Percentiles rank a stretch among this genome's conserved stretches.
Conservation (phyloP, 2,888 invertebrate genomes). For the Melipona bicolor region DNA sequence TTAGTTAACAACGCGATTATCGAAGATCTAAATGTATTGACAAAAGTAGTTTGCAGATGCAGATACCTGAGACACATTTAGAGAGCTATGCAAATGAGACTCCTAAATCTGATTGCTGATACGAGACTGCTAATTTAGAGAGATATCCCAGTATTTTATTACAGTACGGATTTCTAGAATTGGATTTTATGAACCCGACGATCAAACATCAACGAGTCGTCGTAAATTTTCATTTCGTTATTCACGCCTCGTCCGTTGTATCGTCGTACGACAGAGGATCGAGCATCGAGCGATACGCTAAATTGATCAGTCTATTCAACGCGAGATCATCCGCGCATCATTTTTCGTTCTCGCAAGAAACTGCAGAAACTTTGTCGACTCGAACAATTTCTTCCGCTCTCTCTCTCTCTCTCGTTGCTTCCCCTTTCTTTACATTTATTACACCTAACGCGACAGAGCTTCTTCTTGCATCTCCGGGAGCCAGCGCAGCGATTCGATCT, state of each 20-base stretch:
- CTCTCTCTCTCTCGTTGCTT: background rate
- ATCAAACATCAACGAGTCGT: constrained; percentile 36
- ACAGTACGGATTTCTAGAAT: too few relatives aligned
- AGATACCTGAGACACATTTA: too few relatives aligned
- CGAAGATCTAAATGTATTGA: too few relatives aligned
- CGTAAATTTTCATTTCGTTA: constrained; percentile 47
- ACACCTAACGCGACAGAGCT: constrained; percentile 25
- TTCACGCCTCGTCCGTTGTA: constrained; percentile 29
- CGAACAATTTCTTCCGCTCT: background rate
- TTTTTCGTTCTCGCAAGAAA: constrained; percentile 14
- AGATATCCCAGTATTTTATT: too few relatives aligned
- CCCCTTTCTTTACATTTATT: constrained; percentile 22
- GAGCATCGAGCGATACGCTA: constrained; percentile 57
- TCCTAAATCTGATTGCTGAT: too few relatives aligned
- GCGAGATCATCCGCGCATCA: background rate
- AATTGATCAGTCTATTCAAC: constrained; percentile 57
- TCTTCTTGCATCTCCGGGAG: constrained; percentile 7
- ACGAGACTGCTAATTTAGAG: too few relatives aligned
- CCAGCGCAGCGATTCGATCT: constrained; percentile 24
- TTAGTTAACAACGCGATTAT: too few relatives aligned
- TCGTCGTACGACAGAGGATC: constrained; percentile 37
- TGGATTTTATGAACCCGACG: too few relatives aligned
- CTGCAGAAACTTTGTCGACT: constrained; percentile 35
- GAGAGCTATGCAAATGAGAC: too few relatives aligned
- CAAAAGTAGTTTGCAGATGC: too few relatives aligned